These are phyloP conservation scores for Hypsibius dujardini DNA, from an alignment of 1,140 invertebrate species.

Conservation along the genomic window DNA sequence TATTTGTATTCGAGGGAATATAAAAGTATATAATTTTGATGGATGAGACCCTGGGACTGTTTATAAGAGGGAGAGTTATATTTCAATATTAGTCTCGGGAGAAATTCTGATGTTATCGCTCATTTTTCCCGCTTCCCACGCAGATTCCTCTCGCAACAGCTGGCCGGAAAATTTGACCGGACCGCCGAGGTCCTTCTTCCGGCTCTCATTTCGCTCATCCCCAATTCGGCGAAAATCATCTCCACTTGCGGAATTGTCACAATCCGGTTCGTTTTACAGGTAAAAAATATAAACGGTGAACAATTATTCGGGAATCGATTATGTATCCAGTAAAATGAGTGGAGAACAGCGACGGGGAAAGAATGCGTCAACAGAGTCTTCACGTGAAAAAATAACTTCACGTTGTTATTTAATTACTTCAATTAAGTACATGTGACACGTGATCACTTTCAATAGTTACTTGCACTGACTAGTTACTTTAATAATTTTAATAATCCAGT, in stretches of 20 bases:
- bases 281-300: slow-evolving; percentile 22
- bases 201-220: slow-evolving; percentile 70
- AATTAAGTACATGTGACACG: too few species aligned
- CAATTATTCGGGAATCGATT: too few species aligned
- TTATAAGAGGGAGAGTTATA: background rate
- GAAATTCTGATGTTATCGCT: background rate
- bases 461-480: too few species aligned
- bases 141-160: slow-evolving; percentile 57
- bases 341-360: too few species aligned
- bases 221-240: slow-evolving; percentile 89
- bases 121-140: slow-evolving; percentile 20
- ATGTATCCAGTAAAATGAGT: too few species aligned
- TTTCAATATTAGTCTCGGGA: background rate
- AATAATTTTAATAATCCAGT: too few species aligned
- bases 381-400: too few species aligned
- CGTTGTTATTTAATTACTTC: too few species aligned
- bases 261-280: slow-evolving; percentile 67
- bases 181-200: slow-evolving; percentile 63
- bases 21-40: background rate
- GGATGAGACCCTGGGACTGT: background rate
- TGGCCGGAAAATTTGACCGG: slow-evolving; percentile 59
- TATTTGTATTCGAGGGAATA: too few species aligned
- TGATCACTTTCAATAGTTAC: too few species aligned
- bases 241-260: slow-evolving; percentile 69
- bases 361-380: too few species aligned